Percentiles rank a stretch among this genome's conserved stretches.
Evolutionary conservation across 2,113 vertebrate species (phyloP).

Genomic region (Laticauda colubrina): DNA sequence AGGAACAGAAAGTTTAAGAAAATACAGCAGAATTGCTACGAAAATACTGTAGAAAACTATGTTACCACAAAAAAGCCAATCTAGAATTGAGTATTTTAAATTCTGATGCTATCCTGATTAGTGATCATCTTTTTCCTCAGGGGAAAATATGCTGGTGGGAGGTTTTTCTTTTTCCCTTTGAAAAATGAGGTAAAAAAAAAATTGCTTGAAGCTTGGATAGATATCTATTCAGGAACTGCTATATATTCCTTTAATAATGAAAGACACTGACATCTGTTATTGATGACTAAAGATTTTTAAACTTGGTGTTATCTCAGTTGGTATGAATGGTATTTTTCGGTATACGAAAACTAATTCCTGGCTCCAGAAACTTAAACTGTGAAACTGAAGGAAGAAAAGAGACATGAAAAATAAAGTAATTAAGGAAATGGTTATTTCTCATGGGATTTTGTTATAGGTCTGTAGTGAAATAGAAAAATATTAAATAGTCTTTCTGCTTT

Average conservation of each 20-base stretch:
- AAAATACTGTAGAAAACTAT: background rate
- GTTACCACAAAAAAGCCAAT: background rate
- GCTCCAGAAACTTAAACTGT: background rate
- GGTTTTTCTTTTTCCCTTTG: background rate
- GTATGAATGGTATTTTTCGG: background rate
- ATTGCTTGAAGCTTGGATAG: background rate
- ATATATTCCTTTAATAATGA: background rate
- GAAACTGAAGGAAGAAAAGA: background rate
- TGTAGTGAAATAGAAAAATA: background rate
- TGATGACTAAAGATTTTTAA: background rate
- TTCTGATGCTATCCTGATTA: background rate
- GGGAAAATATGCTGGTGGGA: background rate
- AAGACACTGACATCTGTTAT: background rate
- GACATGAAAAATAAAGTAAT: background rate
- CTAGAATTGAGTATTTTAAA: background rate
- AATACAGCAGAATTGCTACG: background rate
- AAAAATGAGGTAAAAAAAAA: background rate
- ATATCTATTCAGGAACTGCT: background rate
- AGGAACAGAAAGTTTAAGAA: background rate
- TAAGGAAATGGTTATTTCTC: background rate
- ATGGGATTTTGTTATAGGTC: background rate
- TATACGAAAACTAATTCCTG: background rate
- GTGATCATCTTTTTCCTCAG: background rate
- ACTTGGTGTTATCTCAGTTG: background rate
- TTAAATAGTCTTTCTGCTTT: background rate